Evolutionary conservation across 2,888 invertebrate species (phyloP).

Genomic region (Oligia strigilis): DNA sequence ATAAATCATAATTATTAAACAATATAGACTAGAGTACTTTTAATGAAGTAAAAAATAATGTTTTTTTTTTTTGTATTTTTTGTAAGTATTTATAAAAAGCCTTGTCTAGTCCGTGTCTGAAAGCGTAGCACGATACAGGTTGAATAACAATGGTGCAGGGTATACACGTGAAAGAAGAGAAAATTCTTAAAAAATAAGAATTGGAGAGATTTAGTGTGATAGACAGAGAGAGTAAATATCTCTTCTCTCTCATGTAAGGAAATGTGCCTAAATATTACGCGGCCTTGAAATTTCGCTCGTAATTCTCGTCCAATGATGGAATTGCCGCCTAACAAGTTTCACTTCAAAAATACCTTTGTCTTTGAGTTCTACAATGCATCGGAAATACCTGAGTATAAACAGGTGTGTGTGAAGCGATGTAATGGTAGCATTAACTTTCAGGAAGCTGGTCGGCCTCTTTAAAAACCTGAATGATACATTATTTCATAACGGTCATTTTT

Average conservation of each 20-base stretch:
- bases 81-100: not conserved
- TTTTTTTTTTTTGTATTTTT: no score
- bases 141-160: no score
- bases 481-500: not conserved
- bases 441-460: not conserved
- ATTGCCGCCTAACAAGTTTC: no score
- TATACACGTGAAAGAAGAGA: no score
- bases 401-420: not conserved
- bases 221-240: no score
- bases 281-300: no score
- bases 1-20: slow-evolving; percentile 6
- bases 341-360: not conserved
- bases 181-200: no score
- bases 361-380: not conserved
- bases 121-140: not conserved
- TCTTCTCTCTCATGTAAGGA: no score
- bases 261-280: no score
- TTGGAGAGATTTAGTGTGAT: no score
- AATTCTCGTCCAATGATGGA: no score
- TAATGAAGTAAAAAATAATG: not conserved
- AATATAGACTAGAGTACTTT: not conserved
- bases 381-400: not conserved
- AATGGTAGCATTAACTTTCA: not conserved
- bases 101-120: no score
- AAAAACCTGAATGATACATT: not conserved